phyloP scores from a whole-genome alignment of 2,113 vertebrate genomes.

The Osmerus mordax region DNA sequence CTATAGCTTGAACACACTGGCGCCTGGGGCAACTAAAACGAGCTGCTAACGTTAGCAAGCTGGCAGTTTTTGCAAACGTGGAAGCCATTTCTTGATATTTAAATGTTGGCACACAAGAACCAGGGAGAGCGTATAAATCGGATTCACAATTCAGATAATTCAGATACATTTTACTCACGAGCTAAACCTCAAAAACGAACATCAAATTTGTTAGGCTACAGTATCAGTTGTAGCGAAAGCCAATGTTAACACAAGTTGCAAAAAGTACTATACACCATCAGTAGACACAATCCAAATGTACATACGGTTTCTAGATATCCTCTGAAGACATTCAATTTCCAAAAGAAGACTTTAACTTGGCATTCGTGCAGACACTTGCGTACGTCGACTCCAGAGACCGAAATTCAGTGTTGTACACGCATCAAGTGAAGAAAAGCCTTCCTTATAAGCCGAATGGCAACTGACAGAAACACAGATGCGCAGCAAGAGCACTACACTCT shows the following conservation, averaged over 20 bases:
- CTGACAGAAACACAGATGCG: slow-evolving; percentile 25
- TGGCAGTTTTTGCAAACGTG: not conserved
- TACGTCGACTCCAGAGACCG: slow-evolving; percentile 37
- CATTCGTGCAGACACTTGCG: slow-evolving; percentile 34
- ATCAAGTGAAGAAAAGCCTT: slow-evolving; percentile 31
- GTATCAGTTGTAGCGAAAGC: no score
- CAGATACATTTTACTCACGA: no score
- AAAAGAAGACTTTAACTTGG: slow-evolving; percentile 34
- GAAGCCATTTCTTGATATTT: not conserved
- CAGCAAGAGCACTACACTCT: not conserved
- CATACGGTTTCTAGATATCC: slow-evolving; percentile 49
- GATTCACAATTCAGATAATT: no score
- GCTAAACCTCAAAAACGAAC: no score
- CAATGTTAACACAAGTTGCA: no score
- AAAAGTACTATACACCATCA: not conserved
- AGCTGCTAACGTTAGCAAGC: not conserved
- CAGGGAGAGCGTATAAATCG: no score
- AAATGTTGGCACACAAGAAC: not conserved
- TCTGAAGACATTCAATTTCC: slow-evolving; percentile 42
- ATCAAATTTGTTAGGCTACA: no score
- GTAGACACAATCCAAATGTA: slow-evolving; percentile 11
- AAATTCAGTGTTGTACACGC: not conserved
- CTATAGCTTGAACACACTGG: no score
- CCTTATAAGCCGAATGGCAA: slow-evolving; percentile 66
- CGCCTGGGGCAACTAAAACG: not conserved